Evolutionary conservation across 2,113 vertebrate genomes (phyloP).

Genomic region (Anolis carolinensis): DNA sequence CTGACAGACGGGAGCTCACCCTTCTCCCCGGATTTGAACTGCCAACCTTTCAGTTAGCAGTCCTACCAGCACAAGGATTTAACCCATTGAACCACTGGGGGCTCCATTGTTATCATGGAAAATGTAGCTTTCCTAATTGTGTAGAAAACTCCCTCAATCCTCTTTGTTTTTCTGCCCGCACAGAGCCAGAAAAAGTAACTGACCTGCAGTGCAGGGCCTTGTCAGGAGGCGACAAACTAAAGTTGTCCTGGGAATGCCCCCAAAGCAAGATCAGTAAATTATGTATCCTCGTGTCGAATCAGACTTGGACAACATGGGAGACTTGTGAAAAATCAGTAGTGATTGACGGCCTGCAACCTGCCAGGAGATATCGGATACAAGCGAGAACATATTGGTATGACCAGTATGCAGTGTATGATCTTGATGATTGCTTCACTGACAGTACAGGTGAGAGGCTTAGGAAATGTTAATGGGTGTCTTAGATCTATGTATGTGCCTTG

Average conservation of each 20-base stretch:
- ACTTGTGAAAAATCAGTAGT: neutral
- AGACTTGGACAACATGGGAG: neutral
- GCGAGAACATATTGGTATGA: slow-evolving; percentile 11
- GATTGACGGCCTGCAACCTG: neutral
- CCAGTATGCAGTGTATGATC: rapidly evolving
- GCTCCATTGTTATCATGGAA: neutral
- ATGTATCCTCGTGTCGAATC: neutral
- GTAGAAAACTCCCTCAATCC: too few relatives aligned
- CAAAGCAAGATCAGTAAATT: neutral
- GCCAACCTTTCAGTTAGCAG: too few relatives aligned
- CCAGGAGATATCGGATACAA: slow-evolving; percentile 5
- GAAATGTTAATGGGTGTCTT: neutral
- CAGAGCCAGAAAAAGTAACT: slow-evolving; percentile 20
- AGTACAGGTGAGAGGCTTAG: slow-evolving; percentile 13
- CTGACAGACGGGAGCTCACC: too few relatives aligned
- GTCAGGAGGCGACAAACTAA: neutral
- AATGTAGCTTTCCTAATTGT: neutral
- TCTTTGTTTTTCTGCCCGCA: neutral
- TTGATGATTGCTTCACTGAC: neutral
- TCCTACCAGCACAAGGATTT: too few relatives aligned
- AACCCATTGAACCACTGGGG: too few relatives aligned
- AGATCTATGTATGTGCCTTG: neutral
- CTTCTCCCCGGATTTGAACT: too few relatives aligned
- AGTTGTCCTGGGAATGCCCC: neutral
- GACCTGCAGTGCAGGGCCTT: neutral